phyloP scores from a whole-genome alignment of 2,797 vertebrate genomes.

The Babyrousa celebensis region DNA sequence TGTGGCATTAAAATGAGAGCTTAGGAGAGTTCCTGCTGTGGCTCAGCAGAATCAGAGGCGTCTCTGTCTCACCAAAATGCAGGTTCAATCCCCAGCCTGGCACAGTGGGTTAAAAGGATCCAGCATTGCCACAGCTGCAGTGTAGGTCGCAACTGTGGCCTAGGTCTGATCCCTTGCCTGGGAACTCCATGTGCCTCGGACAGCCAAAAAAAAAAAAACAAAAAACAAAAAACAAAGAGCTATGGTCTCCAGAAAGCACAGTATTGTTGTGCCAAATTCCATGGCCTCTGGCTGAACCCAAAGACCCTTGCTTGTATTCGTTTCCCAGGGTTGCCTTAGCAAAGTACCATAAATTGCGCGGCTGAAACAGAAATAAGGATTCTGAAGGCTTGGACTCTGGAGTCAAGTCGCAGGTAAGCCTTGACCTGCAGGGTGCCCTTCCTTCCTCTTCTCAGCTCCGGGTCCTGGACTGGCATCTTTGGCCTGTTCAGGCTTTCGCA shows the following conservation, averaged over 20 bases:
- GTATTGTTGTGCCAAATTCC: background rate
- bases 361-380: background rate
- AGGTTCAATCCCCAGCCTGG: too few species aligned
- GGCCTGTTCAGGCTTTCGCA: background rate
- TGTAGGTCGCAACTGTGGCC: too few species aligned
- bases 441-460: slow-evolving; percentile 1
- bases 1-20: slow-evolving; percentile 23
- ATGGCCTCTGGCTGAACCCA: background rate
- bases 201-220: too few species aligned
- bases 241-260: background rate
- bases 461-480: background rate
- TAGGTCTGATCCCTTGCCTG: too few species aligned
- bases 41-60: too few species aligned
- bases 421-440: background rate
- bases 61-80: too few species aligned
- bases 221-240: too few species aligned
- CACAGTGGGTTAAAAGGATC: too few species aligned
- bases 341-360: background rate
- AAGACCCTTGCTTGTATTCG: slow-evolving; percentile 12
- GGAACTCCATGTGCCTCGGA: too few species aligned
- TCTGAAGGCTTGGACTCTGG: background rate
- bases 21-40: too few species aligned
- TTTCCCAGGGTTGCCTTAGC: background rate
- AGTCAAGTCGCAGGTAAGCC: background rate
- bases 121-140: too few species aligned